Percentiles rank a stretch among this genome's conserved stretches.
Evolutionary conservation across 2,888 invertebrate genomes (phyloP).

Genomic region (Caradrina kadenii): DNA sequence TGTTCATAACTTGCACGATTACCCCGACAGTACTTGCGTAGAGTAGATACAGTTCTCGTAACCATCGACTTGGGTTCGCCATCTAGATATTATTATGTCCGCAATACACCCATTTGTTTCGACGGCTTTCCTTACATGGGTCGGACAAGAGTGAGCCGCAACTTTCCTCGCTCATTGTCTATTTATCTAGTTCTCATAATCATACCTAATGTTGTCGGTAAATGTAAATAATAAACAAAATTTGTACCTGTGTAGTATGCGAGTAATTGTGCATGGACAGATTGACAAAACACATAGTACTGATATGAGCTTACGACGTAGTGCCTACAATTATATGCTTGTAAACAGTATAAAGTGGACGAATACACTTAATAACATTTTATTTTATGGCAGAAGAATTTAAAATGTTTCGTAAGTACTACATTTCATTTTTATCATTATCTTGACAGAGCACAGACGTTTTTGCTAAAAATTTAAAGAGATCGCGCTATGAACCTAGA

Average conservation of each 20-base stretch:
- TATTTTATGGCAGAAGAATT: slow-evolving; percentile 71
- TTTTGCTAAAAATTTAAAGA: slow-evolving; percentile 63
- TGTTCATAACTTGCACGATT: slow-evolving; percentile 55
- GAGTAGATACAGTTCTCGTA: slow-evolving; percentile 38
- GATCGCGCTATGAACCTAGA: slow-evolving; percentile 62
- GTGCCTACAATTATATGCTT: slow-evolving; percentile 92
- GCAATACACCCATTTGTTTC: slow-evolving; percentile 42
- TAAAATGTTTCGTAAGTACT: slow-evolving; percentile 67
- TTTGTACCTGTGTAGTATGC: slow-evolving; percentile 86
- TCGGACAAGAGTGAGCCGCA: slow-evolving; percentile 47
- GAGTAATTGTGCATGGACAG: slow-evolving; percentile 86
- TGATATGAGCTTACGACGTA: slow-evolving; percentile 92
- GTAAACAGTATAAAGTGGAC: slow-evolving; percentile 81
- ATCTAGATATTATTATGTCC: slow-evolving; percentile 6
- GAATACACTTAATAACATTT: slow-evolving; percentile 70
- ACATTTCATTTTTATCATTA: slow-evolving; percentile 66
- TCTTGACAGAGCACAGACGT: slow-evolving; percentile 60
- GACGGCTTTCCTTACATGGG: slow-evolving; percentile 62
- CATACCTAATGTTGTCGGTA: slow-evolving; percentile 70
- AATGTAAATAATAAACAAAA: slow-evolving; percentile 83
- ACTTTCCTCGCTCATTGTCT: slow-evolving; percentile 54
- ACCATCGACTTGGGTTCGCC: slow-evolving; percentile 29
- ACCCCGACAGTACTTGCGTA: slow-evolving; percentile 46
- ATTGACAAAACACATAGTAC: slow-evolving; percentile 88
- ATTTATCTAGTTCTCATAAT: slow-evolving; percentile 62